Conservation (phyloP, 2,888 invertebrate genomes). For the Pristionchus exspectatus region DNA sequence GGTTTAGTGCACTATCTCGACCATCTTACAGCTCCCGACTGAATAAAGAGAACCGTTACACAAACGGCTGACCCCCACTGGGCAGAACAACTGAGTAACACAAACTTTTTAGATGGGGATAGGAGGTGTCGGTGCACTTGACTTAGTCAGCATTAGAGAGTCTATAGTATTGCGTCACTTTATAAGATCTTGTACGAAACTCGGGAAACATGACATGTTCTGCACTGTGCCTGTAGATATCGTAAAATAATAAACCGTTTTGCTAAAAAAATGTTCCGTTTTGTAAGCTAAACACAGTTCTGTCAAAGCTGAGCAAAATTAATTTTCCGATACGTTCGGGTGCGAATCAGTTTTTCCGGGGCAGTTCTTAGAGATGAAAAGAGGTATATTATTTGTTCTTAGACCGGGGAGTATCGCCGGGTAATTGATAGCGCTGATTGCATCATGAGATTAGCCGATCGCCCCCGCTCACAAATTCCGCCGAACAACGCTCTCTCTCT, state of each 20-base stretch:
- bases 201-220: too few species aligned
- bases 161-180: background rate
- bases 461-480: background rate
- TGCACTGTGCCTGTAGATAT: too few species aligned
- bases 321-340: too few species aligned
- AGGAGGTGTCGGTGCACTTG: background rate
- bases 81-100: background rate
- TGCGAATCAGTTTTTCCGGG: too few species aligned
- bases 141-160: background rate
- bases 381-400: too few species aligned
- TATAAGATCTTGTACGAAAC: background rate
- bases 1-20: background rate
- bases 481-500: background rate
- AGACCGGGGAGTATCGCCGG: background rate
- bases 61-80: background rate
- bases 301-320: too few species aligned
- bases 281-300: too few species aligned
- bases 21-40: too few species aligned
- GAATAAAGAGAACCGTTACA: too few species aligned
- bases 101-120: background rate
- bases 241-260: too few species aligned
- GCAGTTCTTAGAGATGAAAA: too few species aligned
- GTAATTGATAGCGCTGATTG: background rate
- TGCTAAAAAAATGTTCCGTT: too few species aligned
- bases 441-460: slow-evolving; percentile 8